Evolutionary conservation across 2,888 invertebrate species (phyloP), one percentile per base, ranked within the genome.

Genomic region (Ryuthela nishihirai): DNA sequence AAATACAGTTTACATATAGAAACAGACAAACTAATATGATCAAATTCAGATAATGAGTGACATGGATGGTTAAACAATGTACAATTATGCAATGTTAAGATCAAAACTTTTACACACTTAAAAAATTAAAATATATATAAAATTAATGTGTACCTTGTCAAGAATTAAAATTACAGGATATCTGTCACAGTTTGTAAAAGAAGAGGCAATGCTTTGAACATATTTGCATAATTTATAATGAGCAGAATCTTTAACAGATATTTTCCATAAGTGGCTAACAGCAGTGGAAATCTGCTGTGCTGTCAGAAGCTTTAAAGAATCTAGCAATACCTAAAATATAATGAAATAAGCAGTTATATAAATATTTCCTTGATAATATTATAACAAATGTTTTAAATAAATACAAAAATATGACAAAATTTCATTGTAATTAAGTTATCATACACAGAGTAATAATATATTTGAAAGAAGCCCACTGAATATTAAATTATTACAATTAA

Each of bases 131-230:
- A n/a, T n/a, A n/a, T n/a, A n/a, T n/a, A n/a, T n/a, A n/a, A 1
- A 34, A 24, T 15, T 17, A 20, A 34, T 15, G 25, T 18, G 43
- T 48, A 65, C 65, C 48, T 64, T 66, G 47, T 69, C 69, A 9
- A 70, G 34, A 34, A 70, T 65, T 5, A 70, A 61, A 41, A 69
- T 65, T 4, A 70, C 59, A 20, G 69, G 68, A 43, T 63, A 54
- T 15, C 67, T 60, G 20, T 46, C 38, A 15, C 46, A 46, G 9
- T 40, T 34, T 15, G 56, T 32, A 32, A 50, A 36, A 12, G 4
- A 15, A 23, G n/a, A 1, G 17, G 45, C n/a, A 32, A 35, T 12
- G 10, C 42, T 42, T 3, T 17, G 24, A 9, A 58, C 20, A 20
- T 29, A 12, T 7, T 50, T 50, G 21, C 25, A 46, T 5, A 58